Evolutionary conservation across 2,888 invertebrate species (phyloP).

Genomic region (Lathronympha strigana): DNA sequence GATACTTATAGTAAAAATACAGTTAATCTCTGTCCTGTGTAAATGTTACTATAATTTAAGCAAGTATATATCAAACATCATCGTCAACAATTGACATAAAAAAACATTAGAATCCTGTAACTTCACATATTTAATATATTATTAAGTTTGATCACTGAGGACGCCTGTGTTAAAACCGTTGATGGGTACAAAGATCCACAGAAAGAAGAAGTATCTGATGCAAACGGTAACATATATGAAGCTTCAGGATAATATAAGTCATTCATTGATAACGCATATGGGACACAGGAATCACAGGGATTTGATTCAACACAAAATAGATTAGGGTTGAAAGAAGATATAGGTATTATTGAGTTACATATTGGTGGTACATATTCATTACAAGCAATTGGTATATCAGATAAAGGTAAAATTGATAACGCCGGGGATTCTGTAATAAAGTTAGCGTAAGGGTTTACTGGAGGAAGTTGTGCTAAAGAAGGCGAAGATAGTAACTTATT

Average conservation of each 20-base stretch:
- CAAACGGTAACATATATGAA: not conserved
- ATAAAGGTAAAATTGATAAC: not conserved
- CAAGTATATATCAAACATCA: not conserved
- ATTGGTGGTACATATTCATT: conserved; percentile 37
- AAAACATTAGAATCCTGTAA: not conserved
- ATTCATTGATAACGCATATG: conserved; percentile 6
- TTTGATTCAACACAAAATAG: conserved; percentile 12
- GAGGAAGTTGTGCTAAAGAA: conserved; percentile 17
- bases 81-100: not conserved
- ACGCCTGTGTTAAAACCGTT: not conserved
- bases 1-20: not conserved
- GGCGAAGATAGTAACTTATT: conserved; percentile 7
- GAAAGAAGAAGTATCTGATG: conserved; percentile 4
- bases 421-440: not conserved
- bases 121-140: not conserved
- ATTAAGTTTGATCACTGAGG: conserved; percentile 17
- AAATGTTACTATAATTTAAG: no score
- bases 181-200: not conserved
- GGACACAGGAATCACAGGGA: not conserved
- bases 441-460: conserved; percentile 18
- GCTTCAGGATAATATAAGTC: conserved; percentile 16
- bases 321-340: conserved; percentile 13
- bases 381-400: conserved; percentile 31
- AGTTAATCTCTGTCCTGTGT: not conserved
- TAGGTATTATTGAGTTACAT: conserved; percentile 2